A percentile compares a stretch with the other conserved stretches of the same genome.
phyloP scores from a whole-genome alignment of 2,797 vertebrate species.

The Melanotaenia pygmaea region DNA sequence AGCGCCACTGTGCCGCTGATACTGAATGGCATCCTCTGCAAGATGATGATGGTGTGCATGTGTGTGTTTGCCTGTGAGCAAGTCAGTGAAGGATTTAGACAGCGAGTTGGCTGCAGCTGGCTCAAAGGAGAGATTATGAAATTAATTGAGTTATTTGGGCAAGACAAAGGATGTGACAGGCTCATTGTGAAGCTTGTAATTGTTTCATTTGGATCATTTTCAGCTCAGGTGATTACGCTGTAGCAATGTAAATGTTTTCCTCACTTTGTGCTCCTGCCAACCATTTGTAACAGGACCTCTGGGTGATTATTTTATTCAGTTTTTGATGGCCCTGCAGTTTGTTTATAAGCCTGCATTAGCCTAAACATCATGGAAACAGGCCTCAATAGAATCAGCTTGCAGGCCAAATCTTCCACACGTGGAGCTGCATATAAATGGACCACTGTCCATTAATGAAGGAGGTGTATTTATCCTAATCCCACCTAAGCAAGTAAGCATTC shows the following conservation, averaged over 20 bases:
- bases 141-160: conserved; percentile 68
- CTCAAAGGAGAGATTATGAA: conserved; percentile 63
- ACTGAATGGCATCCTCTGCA: conserved; percentile 56
- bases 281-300: conserved; percentile 13
- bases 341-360: conserved; percentile 7
- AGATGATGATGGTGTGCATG: conserved; percentile 17
- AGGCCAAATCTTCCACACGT: conserved; percentile 50
- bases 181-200: conserved; percentile 44
- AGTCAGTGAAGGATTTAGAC: conserved; percentile 41
- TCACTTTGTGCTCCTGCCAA: conserved; percentile 6
- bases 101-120: conserved; percentile 42
- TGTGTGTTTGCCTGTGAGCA: conserved; percentile 35
- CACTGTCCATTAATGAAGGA: conserved; percentile 26
- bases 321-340: conserved; percentile 20
- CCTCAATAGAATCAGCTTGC: conserved; percentile 21
- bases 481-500: conserved; percentile 33
- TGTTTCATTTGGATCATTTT: conserved; percentile 46
- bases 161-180: conserved; percentile 57
- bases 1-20: conserved; percentile 50
- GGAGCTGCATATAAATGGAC: conserved; percentile 15
- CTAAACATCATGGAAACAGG: conserved; percentile 17
- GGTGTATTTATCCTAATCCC: conserved; percentile 62
- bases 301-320: conserved; percentile 22
- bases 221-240: conserved; percentile 55
- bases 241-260: conserved; percentile 28